These are phyloP conservation scores for Oscheius onirici DNA, from an alignment of 2,888 invertebrate genomes.

Conservation along the genomic window DNA sequence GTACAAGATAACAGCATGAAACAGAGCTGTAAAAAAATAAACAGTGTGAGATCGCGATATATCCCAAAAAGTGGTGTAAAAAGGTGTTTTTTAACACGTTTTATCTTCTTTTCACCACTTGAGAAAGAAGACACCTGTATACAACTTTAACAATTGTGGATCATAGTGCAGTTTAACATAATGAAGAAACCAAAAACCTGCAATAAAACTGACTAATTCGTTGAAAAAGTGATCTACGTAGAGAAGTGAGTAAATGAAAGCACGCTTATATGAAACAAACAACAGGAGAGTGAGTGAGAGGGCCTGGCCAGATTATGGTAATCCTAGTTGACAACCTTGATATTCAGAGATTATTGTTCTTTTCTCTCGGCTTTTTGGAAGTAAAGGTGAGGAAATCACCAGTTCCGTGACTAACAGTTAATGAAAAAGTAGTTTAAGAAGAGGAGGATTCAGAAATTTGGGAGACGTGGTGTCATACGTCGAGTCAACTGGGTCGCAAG, in stretches of 20 bases:
- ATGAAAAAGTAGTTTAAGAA: background rate
- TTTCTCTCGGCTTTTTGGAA: background rate
- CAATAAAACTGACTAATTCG: background rate
- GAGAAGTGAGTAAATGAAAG: background rate
- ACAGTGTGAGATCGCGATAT: too few species aligned
- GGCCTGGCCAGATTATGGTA: conserved; percentile 15
- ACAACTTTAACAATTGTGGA: too few species aligned
- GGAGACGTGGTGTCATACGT: background rate
- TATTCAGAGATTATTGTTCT: conserved; percentile 3
- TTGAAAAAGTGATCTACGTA: background rate
- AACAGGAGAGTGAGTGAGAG: background rate
- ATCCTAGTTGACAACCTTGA: conserved; percentile 19
- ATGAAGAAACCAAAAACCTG: too few species aligned
- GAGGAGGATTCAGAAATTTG: background rate
- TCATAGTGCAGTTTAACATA: too few species aligned
- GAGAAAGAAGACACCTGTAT: too few species aligned
- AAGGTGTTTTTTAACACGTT: too few species aligned
- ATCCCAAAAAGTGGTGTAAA: too few species aligned
- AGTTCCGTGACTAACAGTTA: background rate
- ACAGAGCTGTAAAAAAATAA: too few species aligned
- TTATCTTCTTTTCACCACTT: too few species aligned
- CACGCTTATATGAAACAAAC: background rate
- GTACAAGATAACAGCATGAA: too few species aligned
- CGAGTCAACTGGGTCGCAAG: conserved; percentile 31
- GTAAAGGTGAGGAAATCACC: background rate